A percentile compares a stretch with the other conserved stretches of the same genome.
Evolutionary conservation across 2,113 vertebrate species (phyloP).

Genomic region (Nerophis ophidion): DNA sequence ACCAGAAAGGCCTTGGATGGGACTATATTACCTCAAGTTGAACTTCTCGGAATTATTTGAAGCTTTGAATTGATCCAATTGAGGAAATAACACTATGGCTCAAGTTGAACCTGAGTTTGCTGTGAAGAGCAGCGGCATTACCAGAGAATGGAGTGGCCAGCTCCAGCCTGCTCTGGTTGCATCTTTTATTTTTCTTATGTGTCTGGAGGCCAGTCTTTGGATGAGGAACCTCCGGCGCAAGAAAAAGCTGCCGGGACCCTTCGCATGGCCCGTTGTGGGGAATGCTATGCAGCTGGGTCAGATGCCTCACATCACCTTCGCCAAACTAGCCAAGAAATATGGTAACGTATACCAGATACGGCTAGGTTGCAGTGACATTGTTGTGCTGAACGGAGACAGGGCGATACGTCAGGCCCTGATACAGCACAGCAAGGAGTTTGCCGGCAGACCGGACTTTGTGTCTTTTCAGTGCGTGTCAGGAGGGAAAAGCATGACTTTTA

Average conservation of each 20-base stretch:
- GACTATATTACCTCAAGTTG: neutral
- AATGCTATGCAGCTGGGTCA: conserved; percentile 81
- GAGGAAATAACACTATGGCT: conserved; percentile 42
- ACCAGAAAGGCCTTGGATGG: neutral
- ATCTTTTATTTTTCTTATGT: conserved; percentile 66
- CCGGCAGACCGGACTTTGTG: conserved; percentile 79
- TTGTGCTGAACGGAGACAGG: conserved; percentile 77
- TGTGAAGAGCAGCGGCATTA: conserved; percentile 40
- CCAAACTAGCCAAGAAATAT: conserved; percentile 68
- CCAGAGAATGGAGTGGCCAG: conserved; percentile 64
- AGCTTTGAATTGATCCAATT: neutral
- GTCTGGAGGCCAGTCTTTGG: conserved; percentile 71
- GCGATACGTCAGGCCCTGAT: conserved; percentile 77
- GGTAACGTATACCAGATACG: conserved; percentile 77
- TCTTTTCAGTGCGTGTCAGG: conserved; percentile 77
- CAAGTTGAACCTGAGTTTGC: conserved; percentile 39
- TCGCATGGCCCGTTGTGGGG: conserved; percentile 77
- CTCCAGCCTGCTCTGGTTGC: conserved; percentile 64
- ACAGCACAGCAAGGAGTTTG: conserved; percentile 72
- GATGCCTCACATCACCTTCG: conserved; percentile 77
- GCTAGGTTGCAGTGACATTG: conserved; percentile 66
- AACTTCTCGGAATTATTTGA: neutral
- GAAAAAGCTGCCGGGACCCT: conserved; percentile 72
- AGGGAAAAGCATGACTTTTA: conserved; percentile 72
- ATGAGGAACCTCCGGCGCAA: conserved; percentile 54